phyloP scores from a whole-genome alignment of 2,113 vertebrate species.

The Rynchops niger region DNA sequence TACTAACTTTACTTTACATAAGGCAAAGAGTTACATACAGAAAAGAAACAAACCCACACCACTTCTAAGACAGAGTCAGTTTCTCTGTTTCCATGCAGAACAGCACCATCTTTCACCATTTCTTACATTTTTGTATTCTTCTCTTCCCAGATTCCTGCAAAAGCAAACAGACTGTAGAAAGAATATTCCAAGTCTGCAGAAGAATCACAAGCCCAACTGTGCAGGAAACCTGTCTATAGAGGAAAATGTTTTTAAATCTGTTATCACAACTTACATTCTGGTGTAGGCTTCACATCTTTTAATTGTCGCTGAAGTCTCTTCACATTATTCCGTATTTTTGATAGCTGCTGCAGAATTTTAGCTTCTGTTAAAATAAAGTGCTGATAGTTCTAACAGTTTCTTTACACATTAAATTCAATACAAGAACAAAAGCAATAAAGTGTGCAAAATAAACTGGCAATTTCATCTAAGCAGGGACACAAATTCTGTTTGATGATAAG shows the following conservation, averaged over 20 bases:
- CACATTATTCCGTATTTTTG: conserved; percentile 83
- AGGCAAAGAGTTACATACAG: neutral
- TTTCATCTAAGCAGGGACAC: neutral
- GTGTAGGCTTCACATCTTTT: conserved; percentile 82
- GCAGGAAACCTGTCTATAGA: neutral
- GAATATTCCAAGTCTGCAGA: neutral
- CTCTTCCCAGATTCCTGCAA: neutral
- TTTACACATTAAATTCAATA: neutral
- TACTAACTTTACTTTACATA: neutral
- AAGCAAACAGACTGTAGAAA: neutral
- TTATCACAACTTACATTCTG: conserved; percentile 77
- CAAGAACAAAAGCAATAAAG: neutral
- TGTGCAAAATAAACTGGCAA: neutral
- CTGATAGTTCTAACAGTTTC: neutral
- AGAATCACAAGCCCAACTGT: neutral
- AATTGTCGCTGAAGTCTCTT: conserved; percentile 84
- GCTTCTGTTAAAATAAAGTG: conserved; percentile 70
- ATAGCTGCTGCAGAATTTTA: conserved; percentile 82
- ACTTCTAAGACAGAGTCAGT: neutral
- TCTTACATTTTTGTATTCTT: neutral
- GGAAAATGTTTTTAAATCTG: neutral
- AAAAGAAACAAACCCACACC: neutral
- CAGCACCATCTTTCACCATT: neutral
- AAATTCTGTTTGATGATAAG: neutral
- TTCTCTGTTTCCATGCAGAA: neutral